Conservation (phyloP, 2,113 vertebrate genomes). For the Tupaia chinensis region DNA sequence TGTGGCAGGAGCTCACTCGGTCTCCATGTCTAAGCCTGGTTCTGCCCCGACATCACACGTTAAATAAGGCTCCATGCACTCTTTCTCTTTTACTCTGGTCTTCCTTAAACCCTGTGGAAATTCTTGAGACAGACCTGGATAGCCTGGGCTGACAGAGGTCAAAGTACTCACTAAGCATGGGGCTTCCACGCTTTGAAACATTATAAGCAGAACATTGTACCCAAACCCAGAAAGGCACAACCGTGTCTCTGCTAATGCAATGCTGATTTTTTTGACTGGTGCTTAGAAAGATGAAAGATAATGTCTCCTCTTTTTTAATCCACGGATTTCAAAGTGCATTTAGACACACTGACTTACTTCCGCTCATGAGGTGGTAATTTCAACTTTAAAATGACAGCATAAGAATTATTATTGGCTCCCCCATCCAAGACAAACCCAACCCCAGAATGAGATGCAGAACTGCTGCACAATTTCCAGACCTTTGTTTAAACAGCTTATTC, state of each 20-base stretch:
- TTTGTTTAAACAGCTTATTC: background rate
- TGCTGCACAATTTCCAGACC: background rate
- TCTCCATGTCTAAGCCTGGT: too few species aligned
- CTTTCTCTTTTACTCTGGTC: background rate
- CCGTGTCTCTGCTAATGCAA: background rate
- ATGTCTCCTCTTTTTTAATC: background rate
- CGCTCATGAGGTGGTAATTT: fast-evolving
- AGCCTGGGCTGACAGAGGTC: background rate
- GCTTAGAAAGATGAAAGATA: background rate
- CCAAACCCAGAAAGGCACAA: too few species aligned
- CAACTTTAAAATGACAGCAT: background rate
- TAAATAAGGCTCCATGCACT: fast-evolving
- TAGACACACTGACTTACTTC: background rate
- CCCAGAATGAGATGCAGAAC: too few species aligned
- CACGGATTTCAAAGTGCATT: background rate
- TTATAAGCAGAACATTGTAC: background rate
- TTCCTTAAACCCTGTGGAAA: fast-evolving
- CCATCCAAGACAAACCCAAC: background rate
- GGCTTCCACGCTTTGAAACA: background rate
- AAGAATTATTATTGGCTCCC: background rate
- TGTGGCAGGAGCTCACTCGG: background rate
- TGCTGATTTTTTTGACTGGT: background rate
- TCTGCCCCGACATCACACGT: background rate
- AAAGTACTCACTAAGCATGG: background rate
- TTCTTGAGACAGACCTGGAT: fast-evolving